Base-by-base conservation (phyloP, 2,797 vertebrate genomes). In the Odontamblyopus rebecca region DNA sequence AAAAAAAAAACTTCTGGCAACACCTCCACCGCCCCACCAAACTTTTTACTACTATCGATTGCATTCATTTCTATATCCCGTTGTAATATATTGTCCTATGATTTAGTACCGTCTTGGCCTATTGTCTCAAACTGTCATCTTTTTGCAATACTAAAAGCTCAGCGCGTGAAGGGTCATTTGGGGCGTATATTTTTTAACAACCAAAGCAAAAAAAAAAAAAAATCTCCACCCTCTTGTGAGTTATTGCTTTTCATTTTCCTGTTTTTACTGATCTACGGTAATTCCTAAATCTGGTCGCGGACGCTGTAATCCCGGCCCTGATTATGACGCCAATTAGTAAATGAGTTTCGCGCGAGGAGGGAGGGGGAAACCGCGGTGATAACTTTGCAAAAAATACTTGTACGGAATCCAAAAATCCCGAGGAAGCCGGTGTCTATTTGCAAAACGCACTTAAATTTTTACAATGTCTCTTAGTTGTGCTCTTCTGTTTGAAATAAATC, bases 311-410 rank as follows among this genome's bases (percentile, higher is more conserved):
- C 85, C 84, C 83, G 80, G 85, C 82, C 76, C 84, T 89, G 86
- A 93, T 92, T 89, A 88, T 88, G 80, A 81, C 85, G 84, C 88
- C 90, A 93, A 93, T 92, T 92, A 92, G 87, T 85, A 91, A 92
- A 93, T 93, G 82, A 92, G 86, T 89, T 82, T 82, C 72, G 81
- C 59, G 53, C 77, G n/a, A 53, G 12, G 65, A 26, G 66, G 15
- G n/a, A 2, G 8, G 64, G 66, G 59, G 35, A 38, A 38, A 78
- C 61, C 63, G 65, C 15, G 67, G 81, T 80, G 81, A 89, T 89
- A 91, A 91, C 81, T 89, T 78, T 81, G 75, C 71, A 78, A 63
- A 67, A 86, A 78, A 75, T 71, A 85, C 77, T 85, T 90, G 89
- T 87, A 86, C 82, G 56, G 83, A 82, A 79, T 91, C 89, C 89